Evolutionary conservation across 2,888 invertebrate genomes (phyloP).

Genomic region (Lobophora halterata): DNA sequence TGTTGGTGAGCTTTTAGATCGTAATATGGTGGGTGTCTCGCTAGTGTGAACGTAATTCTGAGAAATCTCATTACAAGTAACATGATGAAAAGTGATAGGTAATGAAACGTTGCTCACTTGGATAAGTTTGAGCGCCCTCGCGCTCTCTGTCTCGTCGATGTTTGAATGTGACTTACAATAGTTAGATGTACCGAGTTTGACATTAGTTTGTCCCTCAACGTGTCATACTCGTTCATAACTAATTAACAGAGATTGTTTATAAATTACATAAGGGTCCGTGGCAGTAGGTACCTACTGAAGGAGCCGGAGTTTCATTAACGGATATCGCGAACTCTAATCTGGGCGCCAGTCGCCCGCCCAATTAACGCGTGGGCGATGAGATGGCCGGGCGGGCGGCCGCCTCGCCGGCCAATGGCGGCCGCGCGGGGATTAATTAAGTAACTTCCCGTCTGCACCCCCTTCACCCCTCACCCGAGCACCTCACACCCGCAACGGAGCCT

Average conservation of each 20-base stretch:
- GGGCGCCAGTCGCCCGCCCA: conserved; percentile 67
- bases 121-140: conserved; percentile 14
- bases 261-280: conserved; percentile 19
- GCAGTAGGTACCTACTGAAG: conserved; percentile 41
- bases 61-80: conserved; percentile 29
- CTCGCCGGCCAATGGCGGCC: conserved; percentile 76
- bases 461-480: conserved; percentile 47
- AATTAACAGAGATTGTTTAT: conserved; percentile 13
- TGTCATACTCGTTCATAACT: conserved; percentile 6
- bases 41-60: conserved; percentile 27
- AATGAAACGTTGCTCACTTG: conserved; percentile 23
- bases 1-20: conserved; percentile 24
- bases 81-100: conserved; percentile 23
- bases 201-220: no score
- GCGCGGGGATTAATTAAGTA: conserved; percentile 80
- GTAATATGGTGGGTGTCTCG: conserved; percentile 27
- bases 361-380: conserved; percentile 79
- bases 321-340: conserved; percentile 58
- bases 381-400: conserved; percentile 63
- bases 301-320: conserved; percentile 68
- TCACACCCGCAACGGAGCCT: conserved; percentile 65
- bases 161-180: neutral
- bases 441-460: conserved; percentile 67
- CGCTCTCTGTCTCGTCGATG: conserved; percentile 1
- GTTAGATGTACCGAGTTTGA: no score